phyloP scores from a whole-genome alignment of 2,113 vertebrate genomes.

The Aviceda subcristata region DNA sequence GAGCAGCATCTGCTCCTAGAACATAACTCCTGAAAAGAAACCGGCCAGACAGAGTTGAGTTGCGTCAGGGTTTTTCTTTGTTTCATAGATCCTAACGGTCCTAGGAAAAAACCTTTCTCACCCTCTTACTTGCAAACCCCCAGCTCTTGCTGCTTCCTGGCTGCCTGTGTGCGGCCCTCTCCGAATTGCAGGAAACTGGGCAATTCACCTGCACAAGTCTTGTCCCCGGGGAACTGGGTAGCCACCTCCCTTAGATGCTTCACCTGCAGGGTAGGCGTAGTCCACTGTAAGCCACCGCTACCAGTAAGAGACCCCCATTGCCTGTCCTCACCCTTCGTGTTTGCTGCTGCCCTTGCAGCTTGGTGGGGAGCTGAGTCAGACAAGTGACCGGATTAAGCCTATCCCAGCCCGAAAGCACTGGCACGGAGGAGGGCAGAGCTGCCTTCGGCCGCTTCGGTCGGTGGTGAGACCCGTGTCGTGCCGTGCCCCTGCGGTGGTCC shows the following conservation, averaged over 20 bases:
- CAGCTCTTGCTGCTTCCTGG: neutral
- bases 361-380: neutral
- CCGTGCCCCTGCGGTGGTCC: neutral
- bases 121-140: neutral
- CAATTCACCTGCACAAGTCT: neutral
- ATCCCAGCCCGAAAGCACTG: neutral
- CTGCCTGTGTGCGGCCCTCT: neutral
- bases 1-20: neutral
- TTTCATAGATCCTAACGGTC: neutral
- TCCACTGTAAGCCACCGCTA: neutral
- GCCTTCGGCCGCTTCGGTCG: neutral
- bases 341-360: neutral
- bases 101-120: rapidly evolving
- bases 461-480: rapidly evolving
- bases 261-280: neutral
- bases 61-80: rapidly evolving
- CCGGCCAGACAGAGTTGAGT: neutral
- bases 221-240: neutral
- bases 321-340: neutral
- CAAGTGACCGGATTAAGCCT: neutral
- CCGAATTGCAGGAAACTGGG: neutral
- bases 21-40: neutral
- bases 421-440: neutral
- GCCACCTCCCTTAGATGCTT: neutral
- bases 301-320: neutral